phyloP scores from a whole-genome alignment of 2,113 vertebrate species.

The Trogon melanurus region DNA sequence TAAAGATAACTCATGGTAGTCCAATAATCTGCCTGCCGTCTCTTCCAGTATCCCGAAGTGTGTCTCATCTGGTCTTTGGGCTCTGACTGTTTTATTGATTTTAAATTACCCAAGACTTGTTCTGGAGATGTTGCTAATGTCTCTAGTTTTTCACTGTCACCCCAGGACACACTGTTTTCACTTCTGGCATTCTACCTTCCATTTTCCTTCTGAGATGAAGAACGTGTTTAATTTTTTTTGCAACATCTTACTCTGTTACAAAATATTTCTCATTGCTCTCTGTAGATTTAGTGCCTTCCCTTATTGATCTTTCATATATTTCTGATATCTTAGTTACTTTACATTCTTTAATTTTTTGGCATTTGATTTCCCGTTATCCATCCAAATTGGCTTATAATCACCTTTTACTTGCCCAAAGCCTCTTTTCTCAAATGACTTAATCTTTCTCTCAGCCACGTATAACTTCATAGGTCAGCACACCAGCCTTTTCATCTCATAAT shows the following conservation, averaged over 20 bases:
- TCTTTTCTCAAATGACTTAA: background rate
- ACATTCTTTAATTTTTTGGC: background rate
- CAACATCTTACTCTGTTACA: background rate
- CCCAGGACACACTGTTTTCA: background rate
- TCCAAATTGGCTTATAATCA: background rate
- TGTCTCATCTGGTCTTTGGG: background rate
- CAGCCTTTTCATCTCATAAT: background rate
- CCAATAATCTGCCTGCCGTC: background rate
- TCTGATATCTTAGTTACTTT: background rate
- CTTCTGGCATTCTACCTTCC: background rate
- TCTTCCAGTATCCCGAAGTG: background rate
- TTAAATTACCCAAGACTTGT: constrained; percentile 26
- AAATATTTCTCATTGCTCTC: background rate
- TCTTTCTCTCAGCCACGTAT: background rate
- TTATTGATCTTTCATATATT: background rate
- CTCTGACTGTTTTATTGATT: constrained; percentile 31
- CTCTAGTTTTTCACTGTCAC: constrained; percentile 14
- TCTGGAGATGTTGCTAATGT: constrained; percentile 16
- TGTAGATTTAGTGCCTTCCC: background rate
- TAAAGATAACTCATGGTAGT: background rate
- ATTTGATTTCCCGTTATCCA: background rate
- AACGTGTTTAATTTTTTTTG: constrained; percentile 9
- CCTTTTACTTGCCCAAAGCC: background rate
- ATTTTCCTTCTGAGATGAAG: background rate
- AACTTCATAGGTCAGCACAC: background rate